phyloP scores from a whole-genome alignment of 92 coral and sea anemone species.

The Nematostella vectensis region DNA sequence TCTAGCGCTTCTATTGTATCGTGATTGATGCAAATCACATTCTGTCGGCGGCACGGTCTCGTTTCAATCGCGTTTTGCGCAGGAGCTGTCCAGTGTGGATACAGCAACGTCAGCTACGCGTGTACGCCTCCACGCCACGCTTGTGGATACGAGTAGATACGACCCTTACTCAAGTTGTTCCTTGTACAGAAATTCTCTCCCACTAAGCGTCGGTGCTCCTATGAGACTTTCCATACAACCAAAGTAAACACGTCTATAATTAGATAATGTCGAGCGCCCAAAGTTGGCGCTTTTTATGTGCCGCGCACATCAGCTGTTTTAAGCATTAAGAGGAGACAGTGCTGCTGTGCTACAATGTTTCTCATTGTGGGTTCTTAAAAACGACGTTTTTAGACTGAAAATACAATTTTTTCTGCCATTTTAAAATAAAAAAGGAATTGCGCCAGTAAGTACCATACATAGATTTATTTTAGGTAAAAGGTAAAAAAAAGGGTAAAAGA shows the following conservation, averaged over 20 bases:
- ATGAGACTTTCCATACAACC: slow-evolving; percentile 57
- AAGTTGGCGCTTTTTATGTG: slow-evolving; percentile 55
- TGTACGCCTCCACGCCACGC: too few relatives aligned
- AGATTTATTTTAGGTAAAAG: too few relatives aligned
- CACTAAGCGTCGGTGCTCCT: slow-evolving; percentile 29
- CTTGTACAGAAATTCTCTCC: slow-evolving; percentile 19
- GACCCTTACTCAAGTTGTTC: too few relatives aligned
- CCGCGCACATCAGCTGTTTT: slow-evolving; percentile 79
- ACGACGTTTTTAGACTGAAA: too few relatives aligned
- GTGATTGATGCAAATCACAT: slow-evolving; percentile 76
- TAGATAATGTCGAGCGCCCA: slow-evolving; percentile 74
- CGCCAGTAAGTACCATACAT: too few relatives aligned
- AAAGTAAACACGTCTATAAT: slow-evolving; percentile 83
- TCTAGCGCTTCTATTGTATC: slow-evolving; percentile 66
- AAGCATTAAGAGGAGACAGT: slow-evolving; percentile 57
- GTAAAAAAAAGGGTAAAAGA: too few relatives aligned
- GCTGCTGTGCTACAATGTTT: too few relatives aligned
- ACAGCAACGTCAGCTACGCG: too few relatives aligned
- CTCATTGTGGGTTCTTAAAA: too few relatives aligned
- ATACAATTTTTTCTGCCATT: too few relatives aligned
- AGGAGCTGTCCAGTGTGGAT: not conserved
- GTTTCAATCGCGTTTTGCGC: not conserved
- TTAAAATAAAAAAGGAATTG: too few relatives aligned
- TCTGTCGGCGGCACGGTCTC: slow-evolving; percentile 54
- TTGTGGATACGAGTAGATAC: too few relatives aligned